A percentile compares a stretch with the other conserved stretches of the same genome.
Conservation (phyloP, 2,113 vertebrate species). For the Nerophis ophidion region DNA sequence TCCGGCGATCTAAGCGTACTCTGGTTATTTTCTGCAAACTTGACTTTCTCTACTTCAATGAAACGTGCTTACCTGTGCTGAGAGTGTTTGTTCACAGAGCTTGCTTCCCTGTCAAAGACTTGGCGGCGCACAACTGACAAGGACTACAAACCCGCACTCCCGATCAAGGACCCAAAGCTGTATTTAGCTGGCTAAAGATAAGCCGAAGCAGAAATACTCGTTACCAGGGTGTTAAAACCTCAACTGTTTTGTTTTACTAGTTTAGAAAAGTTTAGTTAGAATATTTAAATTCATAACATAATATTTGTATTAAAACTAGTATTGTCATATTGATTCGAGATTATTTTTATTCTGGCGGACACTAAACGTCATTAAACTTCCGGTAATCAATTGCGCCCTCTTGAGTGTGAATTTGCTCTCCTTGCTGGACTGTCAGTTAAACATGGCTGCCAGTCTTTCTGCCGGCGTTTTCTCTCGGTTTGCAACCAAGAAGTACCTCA, state of each 20-base stretch:
- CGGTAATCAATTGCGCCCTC: background rate
- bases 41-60: background rate
- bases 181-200: conserved; percentile 6
- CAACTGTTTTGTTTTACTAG: background rate
- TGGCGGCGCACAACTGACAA: background rate
- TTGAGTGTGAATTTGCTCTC: background rate
- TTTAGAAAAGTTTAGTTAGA: too few species aligned
- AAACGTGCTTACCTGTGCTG: conserved; percentile 30
- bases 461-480: background rate
- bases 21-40: background rate
- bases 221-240: background rate
- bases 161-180: conserved; percentile 25
- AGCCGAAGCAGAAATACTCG: conserved; percentile 29
- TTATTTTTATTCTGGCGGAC: background rate
- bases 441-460: conserved; percentile 1
- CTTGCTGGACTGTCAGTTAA: background rate
- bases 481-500: background rate
- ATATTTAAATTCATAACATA: too few species aligned
- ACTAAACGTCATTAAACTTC: background rate
- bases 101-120: conserved; percentile 30
- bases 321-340: background rate
- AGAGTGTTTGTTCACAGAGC: background rate
- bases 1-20: background rate
- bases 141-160: conserved; percentile 42
- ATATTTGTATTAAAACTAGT: too few species aligned